Conservation (phyloP, 2,888 invertebrate species). For the Lepetodrilus schrolli region DNA sequence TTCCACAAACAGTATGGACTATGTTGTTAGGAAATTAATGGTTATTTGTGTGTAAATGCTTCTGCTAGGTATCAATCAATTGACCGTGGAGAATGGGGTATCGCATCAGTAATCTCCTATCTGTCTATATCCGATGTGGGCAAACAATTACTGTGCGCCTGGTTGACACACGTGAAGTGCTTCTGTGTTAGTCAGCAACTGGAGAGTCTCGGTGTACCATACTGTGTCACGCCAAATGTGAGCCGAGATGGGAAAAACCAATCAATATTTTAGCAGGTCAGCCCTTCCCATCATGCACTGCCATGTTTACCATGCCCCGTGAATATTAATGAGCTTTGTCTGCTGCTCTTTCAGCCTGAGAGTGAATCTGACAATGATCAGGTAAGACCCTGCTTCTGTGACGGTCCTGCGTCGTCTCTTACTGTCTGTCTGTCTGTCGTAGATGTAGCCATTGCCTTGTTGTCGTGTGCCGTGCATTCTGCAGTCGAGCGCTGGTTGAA, state of each 20-base stretch:
- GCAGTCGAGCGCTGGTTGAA: not conserved
- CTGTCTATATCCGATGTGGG: conserved; percentile 4
- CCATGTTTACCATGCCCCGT: conserved; percentile 38
- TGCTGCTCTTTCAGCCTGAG: conserved; percentile 50
- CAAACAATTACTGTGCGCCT: conserved; percentile 24
- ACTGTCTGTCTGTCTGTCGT: conserved; percentile 19
- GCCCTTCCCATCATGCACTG: conserved; percentile 30
- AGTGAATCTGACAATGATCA: conserved; percentile 68
- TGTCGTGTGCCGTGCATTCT: not conserved
- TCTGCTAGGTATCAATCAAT: conserved; percentile 11
- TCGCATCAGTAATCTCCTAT: not conserved
- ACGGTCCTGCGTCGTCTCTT: conserved; percentile 28
- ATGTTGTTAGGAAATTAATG: conserved; percentile 14
- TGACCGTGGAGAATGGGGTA: not conserved
- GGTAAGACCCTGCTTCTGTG: no score
- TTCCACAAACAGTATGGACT: conserved; percentile 16
- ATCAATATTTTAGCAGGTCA: conserved; percentile 38
- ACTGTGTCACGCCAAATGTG: conserved; percentile 27
- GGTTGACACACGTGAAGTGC: conserved; percentile 9
- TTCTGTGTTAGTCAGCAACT: not conserved
- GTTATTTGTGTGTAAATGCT: conserved; percentile 21
- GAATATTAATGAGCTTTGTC: conserved; percentile 47
- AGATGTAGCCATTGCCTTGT: conserved; percentile 2
- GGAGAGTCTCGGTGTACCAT: not conserved
- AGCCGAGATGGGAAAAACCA: not conserved